These are phyloP conservation scores for Anolis sagrei DNA, from an alignment of 2,113 vertebrate species.

Conservation along the genomic window DNA sequence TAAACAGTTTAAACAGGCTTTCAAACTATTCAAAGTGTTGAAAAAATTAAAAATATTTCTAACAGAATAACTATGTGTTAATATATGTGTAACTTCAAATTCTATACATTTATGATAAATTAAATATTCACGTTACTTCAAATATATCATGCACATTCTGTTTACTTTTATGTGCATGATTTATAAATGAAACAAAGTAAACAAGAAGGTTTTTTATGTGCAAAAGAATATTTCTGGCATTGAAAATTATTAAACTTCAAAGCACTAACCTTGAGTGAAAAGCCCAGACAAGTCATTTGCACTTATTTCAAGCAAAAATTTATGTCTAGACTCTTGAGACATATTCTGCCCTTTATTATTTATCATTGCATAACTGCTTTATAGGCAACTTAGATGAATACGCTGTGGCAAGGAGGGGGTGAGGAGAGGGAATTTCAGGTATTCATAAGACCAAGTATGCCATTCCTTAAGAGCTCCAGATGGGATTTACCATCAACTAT, in stretches of 20 bases:
- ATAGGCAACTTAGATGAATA: background rate
- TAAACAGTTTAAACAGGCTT: conserved; percentile 56
- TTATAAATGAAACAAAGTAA: conserved; percentile 54
- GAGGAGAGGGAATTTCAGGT: background rate
- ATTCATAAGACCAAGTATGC: background rate
- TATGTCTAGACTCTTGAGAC: background rate
- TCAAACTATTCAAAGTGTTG: conserved; percentile 51
- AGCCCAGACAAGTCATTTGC: background rate
- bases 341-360: background rate
- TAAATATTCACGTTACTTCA: conserved; percentile 62
- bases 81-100: conserved; percentile 63
- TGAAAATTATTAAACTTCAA: background rate
- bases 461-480: background rate
- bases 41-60: conserved; percentile 56
- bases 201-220: conserved; percentile 30
- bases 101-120: conserved; percentile 50
- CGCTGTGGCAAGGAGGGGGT: no score
- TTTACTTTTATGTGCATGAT: conserved; percentile 54
- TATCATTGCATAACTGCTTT: background rate
- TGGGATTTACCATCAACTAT: background rate
- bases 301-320: conserved; percentile 1
- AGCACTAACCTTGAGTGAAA: background rate
- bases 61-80: background rate
- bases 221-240: background rate
- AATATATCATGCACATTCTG: conserved; percentile 54